Base-by-base conservation (phyloP, 2,797 vertebrate genomes). In the Mustela erminea region DNA sequence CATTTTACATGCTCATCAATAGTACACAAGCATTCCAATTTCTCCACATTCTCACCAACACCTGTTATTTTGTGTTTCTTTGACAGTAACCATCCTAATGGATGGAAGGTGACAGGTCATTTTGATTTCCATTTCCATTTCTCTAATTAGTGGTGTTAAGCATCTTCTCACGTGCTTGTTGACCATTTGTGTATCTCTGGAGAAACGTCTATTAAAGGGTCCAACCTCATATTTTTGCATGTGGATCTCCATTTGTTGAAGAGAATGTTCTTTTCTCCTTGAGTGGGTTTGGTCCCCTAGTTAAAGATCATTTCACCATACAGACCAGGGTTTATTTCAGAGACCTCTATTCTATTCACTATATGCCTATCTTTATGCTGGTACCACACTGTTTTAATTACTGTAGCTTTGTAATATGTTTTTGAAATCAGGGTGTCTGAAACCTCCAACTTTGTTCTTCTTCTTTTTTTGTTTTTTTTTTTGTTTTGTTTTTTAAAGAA, bases 391-490 rank as follows among this genome's bases (percentile, higher is more conserved):
- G 6, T 78, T 93, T 83, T 95, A 41, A 72, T 66, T 82, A 75
- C 21, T 43, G 0, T 38, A 74, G 2, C 7, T 86, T 84, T 81
- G 5, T 27, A 60, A 62, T 60, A 60, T 10, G 3, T 74, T 94
- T 18, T 96, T 58, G 49, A 96, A 94, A 78, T 90, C 29, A 84
- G 41, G 29, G 25, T 78, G 14, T 64, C 7, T n/a, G 15, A 93
- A 77, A 46, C 7, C 41, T 88, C 29, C 64, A 74, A 46, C 0
- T 74, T 66, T 74, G 21, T 72, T 77, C 60, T 62, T 87, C 14
- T 78, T 85, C 38, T 41, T 1, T 41, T 41, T 5, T 41, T 41
- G n/a, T n/a, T n/a, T n/a, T n/a, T n/a, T n/a, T n/a, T n/a, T n/a
- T n/a, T n/a, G n/a, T n/a, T n/a, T n/a, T n/a, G n/a, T 38, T 41